Conservation (phyloP, 2,113 vertebrate genomes). For the Elephantulus edwardii region DNA sequence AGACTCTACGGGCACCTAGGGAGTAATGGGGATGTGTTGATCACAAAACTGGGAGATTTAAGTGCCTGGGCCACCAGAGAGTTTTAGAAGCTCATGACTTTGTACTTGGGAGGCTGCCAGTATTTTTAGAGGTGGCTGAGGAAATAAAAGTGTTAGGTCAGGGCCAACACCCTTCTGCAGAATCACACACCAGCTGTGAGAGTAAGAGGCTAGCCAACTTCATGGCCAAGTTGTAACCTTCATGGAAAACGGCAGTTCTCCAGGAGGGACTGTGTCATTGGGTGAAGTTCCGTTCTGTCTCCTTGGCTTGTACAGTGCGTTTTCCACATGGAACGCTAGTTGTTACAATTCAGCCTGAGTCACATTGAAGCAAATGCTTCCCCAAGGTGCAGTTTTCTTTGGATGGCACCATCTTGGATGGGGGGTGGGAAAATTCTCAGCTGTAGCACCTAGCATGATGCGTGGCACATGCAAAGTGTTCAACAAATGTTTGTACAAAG, state of each 20-base stretch:
- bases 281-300: not conserved
- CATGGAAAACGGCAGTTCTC: not conserved
- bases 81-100: slow-evolving; percentile 78
- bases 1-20: not conserved
- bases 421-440: not conserved
- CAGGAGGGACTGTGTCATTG: not conserved
- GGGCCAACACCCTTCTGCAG: slow-evolving; percentile 72
- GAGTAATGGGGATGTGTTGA: not conserved
- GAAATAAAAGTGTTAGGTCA: slow-evolving; percentile 79
- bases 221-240: slow-evolving; percentile 1
- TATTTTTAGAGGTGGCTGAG: slow-evolving; percentile 71
- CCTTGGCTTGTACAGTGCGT: not conserved
- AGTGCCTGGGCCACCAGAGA: slow-evolving; percentile 47
- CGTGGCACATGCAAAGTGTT: not conserved
- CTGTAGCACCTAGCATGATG: too few species aligned
- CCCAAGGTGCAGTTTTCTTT: not conserved
- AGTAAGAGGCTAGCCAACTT: slow-evolving; percentile 41
- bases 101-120: slow-evolving; percentile 72
- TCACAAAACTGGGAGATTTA: slow-evolving; percentile 65
- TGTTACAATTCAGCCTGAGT: not conserved
- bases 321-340: not conserved
- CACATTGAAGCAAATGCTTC: not conserved
- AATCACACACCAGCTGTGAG: slow-evolving; percentile 66
- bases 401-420: not conserved
- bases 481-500: not conserved